phyloP scores from a whole-genome alignment of 2,797 vertebrate species.

The Artibeus jamaicensis region DNA sequence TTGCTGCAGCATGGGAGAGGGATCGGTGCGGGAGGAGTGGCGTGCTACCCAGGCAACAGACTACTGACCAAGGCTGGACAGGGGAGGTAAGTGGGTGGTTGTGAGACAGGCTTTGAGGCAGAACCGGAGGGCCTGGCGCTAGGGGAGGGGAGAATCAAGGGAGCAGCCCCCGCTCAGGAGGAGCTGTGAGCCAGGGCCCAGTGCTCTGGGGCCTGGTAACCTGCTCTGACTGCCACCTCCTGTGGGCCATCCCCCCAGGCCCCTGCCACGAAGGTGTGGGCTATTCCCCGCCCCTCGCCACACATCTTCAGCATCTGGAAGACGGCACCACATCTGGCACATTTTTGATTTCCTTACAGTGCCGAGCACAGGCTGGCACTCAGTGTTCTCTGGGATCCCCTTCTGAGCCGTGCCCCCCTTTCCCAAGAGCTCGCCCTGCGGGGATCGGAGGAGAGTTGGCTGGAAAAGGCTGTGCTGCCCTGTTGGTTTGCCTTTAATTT shows the following conservation, averaged over 20 bases:
- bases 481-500: background rate
- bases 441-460: background rate
- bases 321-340: background rate
- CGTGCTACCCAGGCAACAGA: background rate
- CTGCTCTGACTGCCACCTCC: background rate
- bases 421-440: background rate
- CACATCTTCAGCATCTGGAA: background rate
- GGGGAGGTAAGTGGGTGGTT: background rate
- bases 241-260: background rate
- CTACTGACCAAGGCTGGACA: fast-evolving
- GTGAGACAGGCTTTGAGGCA: background rate
- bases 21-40: background rate
- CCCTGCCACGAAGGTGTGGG: fast-evolving
- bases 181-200: fast-evolving
- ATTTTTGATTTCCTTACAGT: background rate
- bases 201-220: background rate
- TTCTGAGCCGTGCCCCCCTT: background rate
- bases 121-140: background rate
- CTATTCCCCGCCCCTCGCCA: background rate
- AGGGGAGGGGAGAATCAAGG: background rate
- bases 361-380: background rate
- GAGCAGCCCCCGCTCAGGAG: fast-evolving
- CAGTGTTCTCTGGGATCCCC: background rate
- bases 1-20: fast-evolving
- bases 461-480: background rate